A percentile compares a stretch with the other conserved stretches of the same genome.
phyloP scores from a whole-genome alignment of 1,140 invertebrate genomes.

The Drepana arcuata region DNA sequence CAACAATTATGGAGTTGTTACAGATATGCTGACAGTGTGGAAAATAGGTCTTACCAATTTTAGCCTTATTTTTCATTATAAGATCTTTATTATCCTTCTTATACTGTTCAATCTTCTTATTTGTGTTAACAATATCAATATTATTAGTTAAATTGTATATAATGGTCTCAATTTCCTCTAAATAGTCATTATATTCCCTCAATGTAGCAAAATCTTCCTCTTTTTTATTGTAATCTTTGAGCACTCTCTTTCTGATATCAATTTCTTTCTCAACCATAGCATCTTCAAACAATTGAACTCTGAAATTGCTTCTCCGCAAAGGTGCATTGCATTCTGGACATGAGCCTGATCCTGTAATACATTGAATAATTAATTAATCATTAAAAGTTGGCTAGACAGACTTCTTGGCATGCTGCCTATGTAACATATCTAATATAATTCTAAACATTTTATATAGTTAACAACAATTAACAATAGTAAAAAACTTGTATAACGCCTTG shows the following conservation, averaged over 20 bases:
- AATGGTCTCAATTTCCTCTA: conserved; percentile 92
- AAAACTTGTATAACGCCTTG: too few species aligned
- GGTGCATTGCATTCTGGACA: conserved; percentile 94
- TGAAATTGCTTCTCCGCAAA: conserved; percentile 90
- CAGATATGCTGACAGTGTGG: too few species aligned
- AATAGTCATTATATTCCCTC: conserved; percentile 92
- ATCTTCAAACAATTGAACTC: conserved; percentile 97
- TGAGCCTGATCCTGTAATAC: conserved; percentile 81
- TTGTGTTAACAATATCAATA: conserved; percentile 91
- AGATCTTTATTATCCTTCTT: conserved; percentile 93
- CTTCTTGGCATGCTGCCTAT: too few species aligned
- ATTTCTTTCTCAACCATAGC: conserved; percentile 97
- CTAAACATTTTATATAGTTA: too few species aligned
- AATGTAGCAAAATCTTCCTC: conserved; percentile 90
- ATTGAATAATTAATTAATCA: too few species aligned
- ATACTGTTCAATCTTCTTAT: conserved; percentile 94
- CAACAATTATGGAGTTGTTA: too few species aligned
- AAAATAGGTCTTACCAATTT: conserved; percentile 71
- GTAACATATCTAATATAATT: too few species aligned
- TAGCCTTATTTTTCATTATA: conserved; percentile 90
- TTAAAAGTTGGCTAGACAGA: too few species aligned
- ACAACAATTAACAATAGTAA: too few species aligned
- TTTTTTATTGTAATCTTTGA: conserved; percentile 93
- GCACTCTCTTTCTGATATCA: conserved; percentile 91
- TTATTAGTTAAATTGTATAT: conserved; percentile 95